These are phyloP conservation scores for Hippopotamus amphibius DNA, from an alignment of 2,113 vertebrate genomes.

Conservation along the genomic window DNA sequence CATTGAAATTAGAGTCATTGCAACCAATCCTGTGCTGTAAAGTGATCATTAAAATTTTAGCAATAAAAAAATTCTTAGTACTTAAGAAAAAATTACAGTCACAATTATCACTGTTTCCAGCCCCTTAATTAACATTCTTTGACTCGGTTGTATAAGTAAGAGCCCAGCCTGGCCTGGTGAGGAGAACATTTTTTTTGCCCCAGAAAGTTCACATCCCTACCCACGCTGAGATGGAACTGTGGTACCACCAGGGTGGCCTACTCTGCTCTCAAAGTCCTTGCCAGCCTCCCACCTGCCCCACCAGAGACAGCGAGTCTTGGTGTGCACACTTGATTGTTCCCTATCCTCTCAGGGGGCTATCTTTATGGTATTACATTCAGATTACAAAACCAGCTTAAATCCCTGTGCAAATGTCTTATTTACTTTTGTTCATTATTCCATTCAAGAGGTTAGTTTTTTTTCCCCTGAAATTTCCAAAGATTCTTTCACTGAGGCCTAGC, in stretches of 20 bases:
- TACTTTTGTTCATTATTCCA: slow-evolving; percentile 33
- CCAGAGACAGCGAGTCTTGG: background rate
- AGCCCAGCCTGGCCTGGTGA: background rate
- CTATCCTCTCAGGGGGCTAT: background rate
- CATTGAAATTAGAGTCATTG: background rate
- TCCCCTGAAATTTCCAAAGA: background rate
- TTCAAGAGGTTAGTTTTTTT: background rate
- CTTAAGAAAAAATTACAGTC: background rate
- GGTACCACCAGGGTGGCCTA: background rate
- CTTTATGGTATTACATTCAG: background rate
- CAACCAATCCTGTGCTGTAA: background rate
- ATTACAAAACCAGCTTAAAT: background rate
- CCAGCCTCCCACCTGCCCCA: background rate
- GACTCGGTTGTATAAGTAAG: background rate
- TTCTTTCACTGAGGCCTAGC: slow-evolving; percentile 11
- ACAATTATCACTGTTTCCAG: background rate
- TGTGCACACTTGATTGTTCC: background rate
- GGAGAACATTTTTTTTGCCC: background rate
- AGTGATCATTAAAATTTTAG: background rate
- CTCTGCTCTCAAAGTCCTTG: background rate
- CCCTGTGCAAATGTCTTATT: background rate
- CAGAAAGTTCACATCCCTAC: background rate
- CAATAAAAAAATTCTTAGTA: background rate
- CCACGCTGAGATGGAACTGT: background rate
- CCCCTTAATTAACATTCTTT: background rate